Conservation (phyloP, 2,113 vertebrate genomes). For the Gallinago media region DNA sequence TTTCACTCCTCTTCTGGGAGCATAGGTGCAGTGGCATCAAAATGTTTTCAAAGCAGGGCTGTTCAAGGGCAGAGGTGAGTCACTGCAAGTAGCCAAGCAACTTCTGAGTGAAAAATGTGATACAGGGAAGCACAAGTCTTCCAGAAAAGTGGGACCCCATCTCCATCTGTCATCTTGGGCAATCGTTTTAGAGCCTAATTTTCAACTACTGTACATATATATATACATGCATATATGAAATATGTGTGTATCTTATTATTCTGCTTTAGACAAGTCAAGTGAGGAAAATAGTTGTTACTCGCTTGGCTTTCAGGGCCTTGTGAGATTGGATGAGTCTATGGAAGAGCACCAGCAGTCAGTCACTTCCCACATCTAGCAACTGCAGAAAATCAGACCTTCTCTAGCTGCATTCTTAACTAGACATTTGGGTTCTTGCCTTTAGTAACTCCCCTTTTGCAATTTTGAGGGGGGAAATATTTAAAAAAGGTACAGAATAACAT, state of each 20-base stretch:
- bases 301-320: not conserved
- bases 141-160: not conserved
- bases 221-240: not conserved
- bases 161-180: not conserved
- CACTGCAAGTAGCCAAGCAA: not conserved
- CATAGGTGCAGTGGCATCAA: not conserved
- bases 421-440: not conserved
- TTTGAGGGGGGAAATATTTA: not conserved
- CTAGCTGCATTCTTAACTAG: not conserved
- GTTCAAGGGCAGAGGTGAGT: constrained; percentile 13
- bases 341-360: not conserved
- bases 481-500: not conserved
- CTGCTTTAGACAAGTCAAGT: not conserved
- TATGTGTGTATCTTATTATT: not conserved
- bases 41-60: not conserved
- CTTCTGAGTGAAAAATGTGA: not conserved
- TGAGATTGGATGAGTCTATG: not conserved
- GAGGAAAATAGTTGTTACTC: not conserved
- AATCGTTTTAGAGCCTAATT: not conserved
- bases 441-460: not conserved
- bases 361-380: not conserved
- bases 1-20: not conserved
- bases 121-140: not conserved
- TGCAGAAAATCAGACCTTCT: not conserved
- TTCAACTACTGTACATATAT: not conserved